Percentiles rank a stretch among this genome's conserved stretches.
Conservation (phyloP, 2,113 vertebrate species). For the Azemiops feae region DNA sequence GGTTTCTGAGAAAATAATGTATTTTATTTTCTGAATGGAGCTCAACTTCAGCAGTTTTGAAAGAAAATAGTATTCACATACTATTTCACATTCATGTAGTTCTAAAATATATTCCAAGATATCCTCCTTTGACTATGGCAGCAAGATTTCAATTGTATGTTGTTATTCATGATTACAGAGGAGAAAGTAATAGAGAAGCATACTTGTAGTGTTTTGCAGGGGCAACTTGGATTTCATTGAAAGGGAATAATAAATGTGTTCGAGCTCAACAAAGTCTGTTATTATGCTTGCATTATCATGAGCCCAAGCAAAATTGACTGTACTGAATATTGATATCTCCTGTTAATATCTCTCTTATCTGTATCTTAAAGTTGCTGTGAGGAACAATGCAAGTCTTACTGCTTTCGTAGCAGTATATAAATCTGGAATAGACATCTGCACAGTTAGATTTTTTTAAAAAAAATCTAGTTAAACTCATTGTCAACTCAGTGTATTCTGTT, state of each 20-base stretch:
- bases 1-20: background rate
- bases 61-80: background rate
- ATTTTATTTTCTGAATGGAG: background rate
- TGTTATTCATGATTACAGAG: background rate
- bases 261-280: background rate
- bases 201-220: background rate
- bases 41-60: background rate
- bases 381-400: background rate
- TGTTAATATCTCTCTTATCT: background rate
- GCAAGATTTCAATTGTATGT: background rate
- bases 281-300: background rate
- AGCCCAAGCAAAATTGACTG: background rate
- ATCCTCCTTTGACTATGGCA: background rate
- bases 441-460: background rate
- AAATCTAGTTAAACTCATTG: background rate
- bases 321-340: background rate
- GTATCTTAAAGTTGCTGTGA: background rate
- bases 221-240: background rate
- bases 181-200: background rate
- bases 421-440: background rate
- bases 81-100: background rate
- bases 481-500: background rate
- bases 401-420: background rate
- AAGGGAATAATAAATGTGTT: background rate
- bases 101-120: background rate